Base-by-base conservation (phyloP, 2,888 invertebrate species). In the Mamestra brassicae region DNA sequence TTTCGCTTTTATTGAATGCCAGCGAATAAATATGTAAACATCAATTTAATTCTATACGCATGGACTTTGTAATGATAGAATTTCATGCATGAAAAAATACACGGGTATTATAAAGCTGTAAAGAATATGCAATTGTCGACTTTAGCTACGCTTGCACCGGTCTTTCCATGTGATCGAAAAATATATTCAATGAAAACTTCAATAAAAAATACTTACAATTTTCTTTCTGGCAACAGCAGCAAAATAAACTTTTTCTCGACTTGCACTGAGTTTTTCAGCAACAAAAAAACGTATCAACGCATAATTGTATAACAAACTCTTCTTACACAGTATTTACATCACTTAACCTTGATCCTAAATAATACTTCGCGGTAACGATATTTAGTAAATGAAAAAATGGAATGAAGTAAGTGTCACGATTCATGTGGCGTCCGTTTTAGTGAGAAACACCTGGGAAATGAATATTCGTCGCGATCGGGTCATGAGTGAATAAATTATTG, bases 311-410 rank as follows among this genome's bases (percentile, higher is more conserved):
- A 71, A 60, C 62, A 76, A 76, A 71, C 45, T 64, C 54, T 68
- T 71, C 42, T 69, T 66, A 76, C 66, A 71, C 77, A 55, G 58
- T 63, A 71, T 78, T 73, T 68, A 71, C 74, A 85, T 66, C 83
- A 86, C 83, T 79, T 87, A 87, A 88, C 90, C 87, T 89, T 86
- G 85, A 88, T 84, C 80, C 74, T 80, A 84, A 80, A 85, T 80
- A 83, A 70, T 79, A 68, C 58, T 83, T 74, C 50, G 17, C 61
- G 64, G 67, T 60, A 52, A 42, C 57, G 34, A 17, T 64, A 54
- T 70, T 74, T 68, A 0, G 13, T 74, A 52, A 75, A 65, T 76
- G 1, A 54, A 72, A 58, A 36, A 15, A 50, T 42, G 5, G 2
- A 58, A 58, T 64, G 38, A 52, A 52, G 71, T 55, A 2, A 58